These are phyloP conservation scores for Hymenochirus boettgeri DNA, from an alignment of 2,113 vertebrate genomes.

Conservation along the genomic window DNA sequence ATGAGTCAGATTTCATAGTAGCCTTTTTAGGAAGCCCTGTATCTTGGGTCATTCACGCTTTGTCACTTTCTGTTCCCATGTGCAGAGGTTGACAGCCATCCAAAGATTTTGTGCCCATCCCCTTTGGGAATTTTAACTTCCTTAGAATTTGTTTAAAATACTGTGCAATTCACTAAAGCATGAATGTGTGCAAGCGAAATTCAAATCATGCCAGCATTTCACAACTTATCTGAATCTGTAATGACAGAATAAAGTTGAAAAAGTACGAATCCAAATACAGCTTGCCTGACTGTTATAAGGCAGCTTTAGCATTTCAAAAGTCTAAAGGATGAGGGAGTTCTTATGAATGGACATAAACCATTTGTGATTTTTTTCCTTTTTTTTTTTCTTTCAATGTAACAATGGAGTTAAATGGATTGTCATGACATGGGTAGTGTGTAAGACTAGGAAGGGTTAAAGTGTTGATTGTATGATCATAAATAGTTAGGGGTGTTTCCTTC, in stretches of 20 bases:
- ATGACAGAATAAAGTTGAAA: constrained; percentile 26
- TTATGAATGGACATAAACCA: too few species aligned
- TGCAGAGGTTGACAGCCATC: constrained; percentile 30
- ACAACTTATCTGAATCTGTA: constrained; percentile 20
- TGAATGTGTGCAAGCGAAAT: constrained; percentile 35
- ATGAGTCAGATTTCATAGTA: constrained; percentile 41
- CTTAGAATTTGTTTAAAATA: constrained; percentile 34
- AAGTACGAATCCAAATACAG: too few species aligned
- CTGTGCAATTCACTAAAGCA: constrained; percentile 34
- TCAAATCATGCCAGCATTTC: constrained; percentile 33
- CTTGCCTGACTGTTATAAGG: too few species aligned
- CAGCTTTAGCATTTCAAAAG: too few species aligned
- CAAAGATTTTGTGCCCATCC: constrained; percentile 25
- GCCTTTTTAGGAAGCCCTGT: constrained; percentile 40
- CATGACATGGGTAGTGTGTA: too few species aligned
- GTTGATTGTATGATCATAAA: too few species aligned
- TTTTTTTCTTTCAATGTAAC: too few species aligned
- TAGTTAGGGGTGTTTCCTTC: too few species aligned
- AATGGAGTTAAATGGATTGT: too few species aligned
- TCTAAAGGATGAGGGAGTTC: too few species aligned
- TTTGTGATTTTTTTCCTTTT: too few species aligned
- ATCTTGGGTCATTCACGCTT: constrained; percentile 40
- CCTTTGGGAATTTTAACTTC: constrained; percentile 37
- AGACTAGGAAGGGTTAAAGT: too few species aligned
- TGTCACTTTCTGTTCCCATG: constrained; percentile 39